phyloP scores from a whole-genome alignment of 2,113 vertebrate species.

The Chroicocephalus ridibundus region DNA sequence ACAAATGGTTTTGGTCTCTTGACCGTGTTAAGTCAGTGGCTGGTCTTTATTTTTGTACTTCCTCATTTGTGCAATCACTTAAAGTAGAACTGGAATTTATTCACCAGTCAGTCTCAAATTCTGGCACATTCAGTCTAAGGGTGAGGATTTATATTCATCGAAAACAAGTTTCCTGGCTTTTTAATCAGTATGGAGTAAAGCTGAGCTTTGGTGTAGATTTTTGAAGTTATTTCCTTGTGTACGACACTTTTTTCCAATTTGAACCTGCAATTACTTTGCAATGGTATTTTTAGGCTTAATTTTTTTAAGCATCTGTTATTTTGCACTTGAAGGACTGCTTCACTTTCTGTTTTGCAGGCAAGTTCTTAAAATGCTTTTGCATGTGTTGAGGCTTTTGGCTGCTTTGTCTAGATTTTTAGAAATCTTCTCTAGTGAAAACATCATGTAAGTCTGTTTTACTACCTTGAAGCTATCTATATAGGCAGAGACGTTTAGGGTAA shows the following conservation, averaged over 20 bases:
- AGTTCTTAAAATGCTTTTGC: constrained; percentile 18
- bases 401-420: constrained; percentile 1
- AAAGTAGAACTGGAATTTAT: background rate
- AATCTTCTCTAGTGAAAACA: background rate
- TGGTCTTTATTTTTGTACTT: background rate
- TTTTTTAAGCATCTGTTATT: background rate
- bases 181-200: background rate
- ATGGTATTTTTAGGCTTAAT: background rate
- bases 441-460: background rate
- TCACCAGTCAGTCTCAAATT: background rate
- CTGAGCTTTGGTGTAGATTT: background rate
- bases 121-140: background rate
- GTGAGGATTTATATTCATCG: background rate
- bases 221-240: background rate
- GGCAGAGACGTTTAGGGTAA: background rate
- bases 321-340: background rate
- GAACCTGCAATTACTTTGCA: background rate
- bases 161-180: background rate
- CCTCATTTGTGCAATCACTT: background rate
- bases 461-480: background rate
- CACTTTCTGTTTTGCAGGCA: background rate
- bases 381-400: constrained; percentile 2
- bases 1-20: background rate
- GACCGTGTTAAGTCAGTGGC: background rate
- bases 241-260: background rate